These are phyloP conservation scores for Hydrotaea diabolus DNA, from an alignment of 2,888 invertebrate species.

Conservation along the genomic window DNA sequence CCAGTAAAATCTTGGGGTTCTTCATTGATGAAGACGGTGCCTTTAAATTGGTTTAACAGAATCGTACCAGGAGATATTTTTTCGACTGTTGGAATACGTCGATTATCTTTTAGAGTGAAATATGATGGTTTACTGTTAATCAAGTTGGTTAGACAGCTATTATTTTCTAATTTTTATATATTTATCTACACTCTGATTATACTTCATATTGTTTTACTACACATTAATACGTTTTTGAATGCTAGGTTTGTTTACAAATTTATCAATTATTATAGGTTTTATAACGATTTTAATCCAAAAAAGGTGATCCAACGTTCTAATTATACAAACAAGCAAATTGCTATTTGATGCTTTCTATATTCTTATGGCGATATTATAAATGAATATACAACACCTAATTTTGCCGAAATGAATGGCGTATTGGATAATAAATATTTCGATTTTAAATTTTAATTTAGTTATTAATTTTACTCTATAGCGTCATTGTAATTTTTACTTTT, in stretches of 20 bases:
- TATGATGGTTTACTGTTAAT: constrained; percentile 30
- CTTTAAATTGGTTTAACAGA: constrained; percentile 31
- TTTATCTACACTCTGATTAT: constrained; percentile 23
- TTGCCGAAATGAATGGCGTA: constrained; percentile 27
- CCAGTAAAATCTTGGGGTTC: constrained; percentile 38
- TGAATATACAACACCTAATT: background rate
- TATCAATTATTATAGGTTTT: background rate
- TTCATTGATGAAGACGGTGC: background rate
- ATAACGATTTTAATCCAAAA: background rate
- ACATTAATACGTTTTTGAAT: background rate
- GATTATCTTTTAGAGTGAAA: constrained; percentile 20
- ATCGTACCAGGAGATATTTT: constrained; percentile 22
- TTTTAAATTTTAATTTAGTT: background rate
- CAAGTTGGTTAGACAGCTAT: constrained; percentile 18
- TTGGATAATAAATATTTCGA: background rate
- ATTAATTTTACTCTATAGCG: no score
- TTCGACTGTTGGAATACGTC: constrained; percentile 1
- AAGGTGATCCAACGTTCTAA: background rate
- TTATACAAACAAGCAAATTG: background rate
- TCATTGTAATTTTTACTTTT: no score
- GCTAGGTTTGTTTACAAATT: background rate
- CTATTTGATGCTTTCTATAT: constrained; percentile 9
- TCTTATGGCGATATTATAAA: background rate
- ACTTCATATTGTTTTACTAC: constrained; percentile 8
- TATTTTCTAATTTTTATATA: constrained; percentile 8